Conservation (phyloP, 1,140 invertebrate genomes). For the Bombus turneri region DNA sequence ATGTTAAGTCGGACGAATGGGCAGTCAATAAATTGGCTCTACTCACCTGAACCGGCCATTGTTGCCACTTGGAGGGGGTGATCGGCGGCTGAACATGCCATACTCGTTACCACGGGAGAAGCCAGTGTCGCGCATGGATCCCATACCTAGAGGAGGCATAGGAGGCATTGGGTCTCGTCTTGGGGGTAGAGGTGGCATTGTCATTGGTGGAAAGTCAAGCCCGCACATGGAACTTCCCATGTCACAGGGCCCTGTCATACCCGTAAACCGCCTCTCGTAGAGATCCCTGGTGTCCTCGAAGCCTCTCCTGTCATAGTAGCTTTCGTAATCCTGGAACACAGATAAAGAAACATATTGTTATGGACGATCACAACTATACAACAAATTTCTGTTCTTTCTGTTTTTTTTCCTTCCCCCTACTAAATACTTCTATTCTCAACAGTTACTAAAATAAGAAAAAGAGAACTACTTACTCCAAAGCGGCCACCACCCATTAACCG, state of each 20-base stretch:
- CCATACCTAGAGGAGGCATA: constrained; percentile 84
- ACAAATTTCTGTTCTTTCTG: not conserved
- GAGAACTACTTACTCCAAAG: constrained; percentile 87
- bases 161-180: constrained; percentile 86
- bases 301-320: constrained; percentile 89
- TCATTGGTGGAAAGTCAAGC: constrained; percentile 86
- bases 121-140: constrained; percentile 83
- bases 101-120: constrained; percentile 86
- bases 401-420: too few relatives aligned
- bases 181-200: constrained; percentile 85
- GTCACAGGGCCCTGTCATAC: constrained; percentile 84
- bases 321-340: constrained; percentile 88
- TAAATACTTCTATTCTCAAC: not conserved
- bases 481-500: constrained; percentile 90
- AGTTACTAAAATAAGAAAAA: not conserved
- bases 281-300: constrained; percentile 90
- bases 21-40: constrained; percentile 65
- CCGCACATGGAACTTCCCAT: constrained; percentile 84
- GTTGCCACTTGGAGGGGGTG: constrained; percentile 85
- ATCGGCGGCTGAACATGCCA: constrained; percentile 91
- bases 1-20: constrained; percentile 78
- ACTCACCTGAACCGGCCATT: constrained; percentile 83
- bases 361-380: not conserved
- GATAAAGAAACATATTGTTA: not conserved
- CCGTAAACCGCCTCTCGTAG: constrained; percentile 90